Evolutionary conservation across 2,888 invertebrate species (phyloP), one percentile per base, ranked within the genome.

Genomic region (Philereme transversata): DNA sequence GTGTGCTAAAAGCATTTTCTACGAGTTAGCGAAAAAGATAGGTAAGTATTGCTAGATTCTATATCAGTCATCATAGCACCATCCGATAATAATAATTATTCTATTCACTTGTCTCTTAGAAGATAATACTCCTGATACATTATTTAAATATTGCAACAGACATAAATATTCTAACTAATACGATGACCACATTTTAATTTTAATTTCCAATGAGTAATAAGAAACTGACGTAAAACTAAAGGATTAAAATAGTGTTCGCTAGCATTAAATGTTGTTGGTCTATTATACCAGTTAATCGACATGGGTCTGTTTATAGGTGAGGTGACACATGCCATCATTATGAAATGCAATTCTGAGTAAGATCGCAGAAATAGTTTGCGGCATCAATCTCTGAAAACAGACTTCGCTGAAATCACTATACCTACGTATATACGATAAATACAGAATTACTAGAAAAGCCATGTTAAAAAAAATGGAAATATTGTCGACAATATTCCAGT

Each of bases 181-280:
- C 36, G 9, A 55, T 60, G 60, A 60, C 38, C 51, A 38, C 46
- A 51, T 51, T 38, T n/a, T n/a, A n/a, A n/a, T n/a, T n/a, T n/a
- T n/a, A n/a, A n/a, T n/a, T 45, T 41, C 46, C 40, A 6, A 36
- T 36, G 22, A 51, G 10, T 9, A 41, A 9, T 35, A 45, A 44
- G 8, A 51, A 45, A 50, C 38, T 49, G 36, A 56, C 49, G 36
- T 45, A 45, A 6, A 11, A 11, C 49, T 36, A 47, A n/a, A 47
- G 46, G 22, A 46, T 53, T 22, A 22, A 46, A 53, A 50, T 49
- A 55, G n/a, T 35, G n/a, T 11, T 36, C 44, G 22, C 33, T 49
- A 9, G 11, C 7, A 38, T 33, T 49, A 49, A 44, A 49, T 57
- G 50, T 44, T 57, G 57, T 57, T 58, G 46, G 47, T 48, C 46